These are phyloP conservation scores for Plutomurus gul DNA, from an alignment of 1,140 invertebrate genomes.

Conservation along the genomic window DNA sequence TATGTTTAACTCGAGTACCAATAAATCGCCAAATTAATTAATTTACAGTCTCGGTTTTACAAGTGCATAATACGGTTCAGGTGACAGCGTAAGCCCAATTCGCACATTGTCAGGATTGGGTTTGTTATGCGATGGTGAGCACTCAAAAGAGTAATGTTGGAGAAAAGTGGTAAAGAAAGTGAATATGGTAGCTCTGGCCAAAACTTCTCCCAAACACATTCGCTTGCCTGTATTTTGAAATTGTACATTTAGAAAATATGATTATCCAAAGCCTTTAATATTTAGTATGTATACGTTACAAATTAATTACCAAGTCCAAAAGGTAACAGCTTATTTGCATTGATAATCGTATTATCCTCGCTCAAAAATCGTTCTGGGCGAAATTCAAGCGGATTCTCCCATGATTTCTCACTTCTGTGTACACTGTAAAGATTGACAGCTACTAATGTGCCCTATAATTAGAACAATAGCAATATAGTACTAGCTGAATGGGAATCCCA, in stretches of 20 bases:
- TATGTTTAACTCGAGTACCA: too few species aligned
- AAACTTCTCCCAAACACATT: slow-evolving; percentile 80
- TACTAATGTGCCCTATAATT: slow-evolving; percentile 71
- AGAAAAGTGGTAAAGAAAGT: slow-evolving; percentile 76
- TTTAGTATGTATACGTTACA: neutral
- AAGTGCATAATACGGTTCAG: slow-evolving; percentile 36
- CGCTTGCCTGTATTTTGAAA: slow-evolving; percentile 66
- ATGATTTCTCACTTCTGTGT: slow-evolving; percentile 71
- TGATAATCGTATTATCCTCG: too few species aligned
- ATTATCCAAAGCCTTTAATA: neutral
- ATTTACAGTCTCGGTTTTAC: too few species aligned
- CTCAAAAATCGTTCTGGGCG: slow-evolving; percentile 77
- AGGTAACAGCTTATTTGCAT: slow-evolving; percentile 58
- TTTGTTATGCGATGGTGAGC: neutral
- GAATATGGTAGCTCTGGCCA: slow-evolving; percentile 84
- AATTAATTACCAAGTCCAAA: neutral
- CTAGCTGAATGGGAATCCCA: too few species aligned
- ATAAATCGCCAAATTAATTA: too few species aligned
- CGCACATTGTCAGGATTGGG: neutral
- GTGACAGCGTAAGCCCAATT: slow-evolving; percentile 42
- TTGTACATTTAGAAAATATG: neutral
- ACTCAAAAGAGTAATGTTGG: slow-evolving; percentile 73
- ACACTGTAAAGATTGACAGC: slow-evolving; percentile 78
- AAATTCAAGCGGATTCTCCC: slow-evolving; percentile 72
- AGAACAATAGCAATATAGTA: neutral